Base-by-base conservation (phyloP, 2,797 vertebrate genomes). In the Xenops minutus region DNA sequence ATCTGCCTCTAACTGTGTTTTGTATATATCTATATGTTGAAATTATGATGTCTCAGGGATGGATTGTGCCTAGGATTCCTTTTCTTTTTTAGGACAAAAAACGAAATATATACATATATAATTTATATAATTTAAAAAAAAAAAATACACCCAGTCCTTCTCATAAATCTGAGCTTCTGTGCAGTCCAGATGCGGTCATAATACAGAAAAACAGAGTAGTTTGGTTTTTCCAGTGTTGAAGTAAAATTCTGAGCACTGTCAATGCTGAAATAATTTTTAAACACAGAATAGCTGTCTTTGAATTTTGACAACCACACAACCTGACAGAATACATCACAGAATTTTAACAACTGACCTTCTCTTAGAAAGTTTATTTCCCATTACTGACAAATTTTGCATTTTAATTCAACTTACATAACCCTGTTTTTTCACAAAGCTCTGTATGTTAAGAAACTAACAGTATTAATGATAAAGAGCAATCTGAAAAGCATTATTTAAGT, bases 11-110 rank as follows among this genome's bases (percentile, higher is more conserved):
- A 36, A 17, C 63, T 43, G 3, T 24, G 16, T 19, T 20, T 20
- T 15, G 20, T 3, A 3, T 7, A 11, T 2, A 2, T 37, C 27
- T 41, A 14, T 6, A 7, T 1, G 7, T 55, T 29, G 20, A 81
- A 15, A 26, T 44, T 18, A 82, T 37, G 19, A 61, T 46, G 16
- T 52, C 9, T 14, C 1, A 0, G 30, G 22, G 19, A n/a, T 17
- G 7, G 15, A 29, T 10, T 59, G 12, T 32, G n/a, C 9, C 51
- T 22, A 27, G 7, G 20, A 58, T 20, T 52, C 19, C 30, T 7
- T 16, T 54, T 59, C 32, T 27, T 54, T 17, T 26, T 66, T 55
- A 29, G n/a, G 32, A 49, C 17, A 22, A 1, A 3, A 24, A 8
- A 48, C 41, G 9, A 56, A 67, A 44, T 22, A 55, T 24, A 56